Percentiles rank a stretch among this genome's conserved stretches.
These are phyloP conservation scores for Drosophila nigrodunni DNA, from an alignment of 1,140 invertebrate genomes.

Conservation along the genomic window DNA sequence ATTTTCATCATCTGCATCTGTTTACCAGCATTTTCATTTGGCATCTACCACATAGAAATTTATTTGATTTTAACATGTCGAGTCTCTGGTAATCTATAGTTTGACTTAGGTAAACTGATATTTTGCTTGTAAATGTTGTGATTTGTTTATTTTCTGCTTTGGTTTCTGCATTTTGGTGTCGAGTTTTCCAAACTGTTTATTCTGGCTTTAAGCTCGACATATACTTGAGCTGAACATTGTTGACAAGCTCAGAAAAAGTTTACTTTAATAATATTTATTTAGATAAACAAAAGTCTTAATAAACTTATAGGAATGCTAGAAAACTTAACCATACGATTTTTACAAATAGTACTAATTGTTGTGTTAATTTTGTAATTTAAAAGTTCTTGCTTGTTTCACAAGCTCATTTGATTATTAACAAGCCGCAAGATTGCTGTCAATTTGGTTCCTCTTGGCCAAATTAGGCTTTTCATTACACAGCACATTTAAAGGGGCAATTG, in stretches of 20 bases:
- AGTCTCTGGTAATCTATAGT: conserved; percentile 21
- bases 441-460: not conserved
- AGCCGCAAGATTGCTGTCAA: not conserved
- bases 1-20: conserved; percentile 20
- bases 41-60: conserved; percentile 4
- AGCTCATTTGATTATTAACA: conserved; percentile 2
- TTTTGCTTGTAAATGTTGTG: conserved; percentile 1
- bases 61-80: conserved; percentile 29
- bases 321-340: too few relatives aligned
- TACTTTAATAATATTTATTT: conserved; percentile 10
- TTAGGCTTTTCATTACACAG: conserved; percentile 21
- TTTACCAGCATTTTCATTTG: conserved; percentile 1
- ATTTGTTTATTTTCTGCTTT: conserved; percentile 24
- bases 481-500: conserved; percentile 6
- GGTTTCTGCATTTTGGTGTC: conserved; percentile 33
- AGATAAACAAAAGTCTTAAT: too few relatives aligned
- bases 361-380: too few relatives aligned
- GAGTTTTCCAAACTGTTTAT: not conserved
- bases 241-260: not conserved
- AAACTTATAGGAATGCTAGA: too few relatives aligned
- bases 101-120: conserved; percentile 36
- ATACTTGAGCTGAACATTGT: conserved; percentile 2
- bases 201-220: conserved; percentile 10
- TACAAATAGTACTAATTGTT: too few relatives aligned
- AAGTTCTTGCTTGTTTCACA: too few relatives aligned